phyloP scores from a whole-genome alignment of 2,113 vertebrate species.

The Oreotrochilus melanogaster region DNA sequence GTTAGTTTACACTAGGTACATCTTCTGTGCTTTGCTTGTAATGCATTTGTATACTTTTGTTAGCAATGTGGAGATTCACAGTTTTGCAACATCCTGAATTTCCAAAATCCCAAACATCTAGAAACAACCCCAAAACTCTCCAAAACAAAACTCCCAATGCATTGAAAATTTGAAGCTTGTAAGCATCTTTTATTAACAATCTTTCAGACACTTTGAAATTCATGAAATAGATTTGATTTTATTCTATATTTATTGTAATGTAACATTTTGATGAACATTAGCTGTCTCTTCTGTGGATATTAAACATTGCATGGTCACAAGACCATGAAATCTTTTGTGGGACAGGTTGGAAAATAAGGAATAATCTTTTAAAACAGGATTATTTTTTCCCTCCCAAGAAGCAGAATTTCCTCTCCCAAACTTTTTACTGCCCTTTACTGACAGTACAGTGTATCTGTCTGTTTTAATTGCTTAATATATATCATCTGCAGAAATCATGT shows the following conservation, averaged over 20 bases:
- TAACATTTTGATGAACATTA: neutral
- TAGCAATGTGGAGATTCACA: fast-evolving
- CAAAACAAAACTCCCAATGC: neutral
- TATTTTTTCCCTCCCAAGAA: neutral
- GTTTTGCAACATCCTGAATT: neutral
- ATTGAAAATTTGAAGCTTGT: neutral
- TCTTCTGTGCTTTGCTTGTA: neutral
- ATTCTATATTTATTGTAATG: neutral
- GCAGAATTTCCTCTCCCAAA: neutral
- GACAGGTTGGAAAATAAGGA: neutral
- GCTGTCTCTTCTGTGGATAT: neutral
- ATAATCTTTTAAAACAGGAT: neutral
- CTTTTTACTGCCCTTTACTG: neutral
- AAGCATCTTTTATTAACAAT: neutral
- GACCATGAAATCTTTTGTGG: neutral
- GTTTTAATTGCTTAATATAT: neutral
- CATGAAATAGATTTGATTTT: neutral
- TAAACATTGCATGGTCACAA: neutral
- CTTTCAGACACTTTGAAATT: neutral
- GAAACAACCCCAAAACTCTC: neutral
- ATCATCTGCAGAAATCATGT: neutral
- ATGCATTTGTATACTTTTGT: neutral
- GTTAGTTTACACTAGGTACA: neutral
- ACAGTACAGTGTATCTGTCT: neutral
- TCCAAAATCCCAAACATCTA: neutral